Conservation (phyloP, 2,113 vertebrate species). For the Chamaetylas fuelleborni region DNA sequence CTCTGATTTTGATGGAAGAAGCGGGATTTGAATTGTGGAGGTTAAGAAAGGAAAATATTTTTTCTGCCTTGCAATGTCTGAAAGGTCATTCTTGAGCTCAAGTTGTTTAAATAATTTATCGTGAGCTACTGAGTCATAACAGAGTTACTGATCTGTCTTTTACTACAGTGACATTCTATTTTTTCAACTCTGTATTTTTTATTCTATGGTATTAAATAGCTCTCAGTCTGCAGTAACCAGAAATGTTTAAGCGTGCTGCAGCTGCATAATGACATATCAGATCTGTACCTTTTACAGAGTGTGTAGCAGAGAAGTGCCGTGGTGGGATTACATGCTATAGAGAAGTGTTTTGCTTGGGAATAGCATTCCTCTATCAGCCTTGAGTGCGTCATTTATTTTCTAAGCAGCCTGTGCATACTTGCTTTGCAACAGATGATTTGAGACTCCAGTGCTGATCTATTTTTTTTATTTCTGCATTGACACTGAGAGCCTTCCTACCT, state of each 20-base stretch:
- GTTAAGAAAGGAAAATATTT: slow-evolving; percentile 60
- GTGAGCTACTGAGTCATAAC: slow-evolving; percentile 38
- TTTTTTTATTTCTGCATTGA: neutral
- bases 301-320: neutral
- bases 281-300: neutral
- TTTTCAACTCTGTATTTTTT: slow-evolving; percentile 36
- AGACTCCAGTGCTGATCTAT: neutral
- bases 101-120: slow-evolving; percentile 70
- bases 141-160: slow-evolving; percentile 31
- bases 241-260: neutral
- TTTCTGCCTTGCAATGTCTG: slow-evolving; percentile 46
- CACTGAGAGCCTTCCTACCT: neutral
- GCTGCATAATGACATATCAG: neutral
- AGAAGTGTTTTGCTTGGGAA: neutral
- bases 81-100: slow-evolving; percentile 65
- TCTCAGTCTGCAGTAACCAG: neutral
- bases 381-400: neutral
- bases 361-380: neutral
- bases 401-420: neutral
- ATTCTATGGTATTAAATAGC: slow-evolving; percentile 24
- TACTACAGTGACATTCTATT: slow-evolving; percentile 13
- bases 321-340: neutral
- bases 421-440: neutral
- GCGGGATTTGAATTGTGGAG: neutral
- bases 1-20: slow-evolving; percentile 1